Conservation (phyloP, 2,888 invertebrate species). For the Athalia cordata region DNA sequence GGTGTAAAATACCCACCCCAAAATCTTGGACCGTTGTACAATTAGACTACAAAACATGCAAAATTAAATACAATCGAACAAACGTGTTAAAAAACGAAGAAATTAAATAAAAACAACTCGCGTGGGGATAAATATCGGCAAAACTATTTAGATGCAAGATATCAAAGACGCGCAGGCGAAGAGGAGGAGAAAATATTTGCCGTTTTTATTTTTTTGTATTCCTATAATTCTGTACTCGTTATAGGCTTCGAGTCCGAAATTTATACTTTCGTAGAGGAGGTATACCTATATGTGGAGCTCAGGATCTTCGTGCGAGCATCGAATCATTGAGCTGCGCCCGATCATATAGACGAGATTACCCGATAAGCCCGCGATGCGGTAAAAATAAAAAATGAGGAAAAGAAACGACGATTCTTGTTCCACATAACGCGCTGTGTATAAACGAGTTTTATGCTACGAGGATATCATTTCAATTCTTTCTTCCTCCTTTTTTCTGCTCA, state of each 20-base stretch:
- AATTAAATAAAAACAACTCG: background rate
- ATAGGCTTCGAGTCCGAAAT: background rate
- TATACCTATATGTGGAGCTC: background rate
- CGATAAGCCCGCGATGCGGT: conserved; percentile 2
- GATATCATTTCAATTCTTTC: no score
- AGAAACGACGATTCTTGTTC: conserved; percentile 11
- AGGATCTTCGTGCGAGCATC: background rate
- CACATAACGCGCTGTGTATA: background rate
- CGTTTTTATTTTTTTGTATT: conserved; percentile 23
- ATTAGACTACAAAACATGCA: no score
- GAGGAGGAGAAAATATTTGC: background rate
- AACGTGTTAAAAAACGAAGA: background rate
- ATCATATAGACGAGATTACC: conserved; percentile 2
- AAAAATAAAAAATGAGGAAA: background rate
- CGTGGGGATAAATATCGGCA: background rate
- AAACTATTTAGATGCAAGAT: conserved; percentile 6
- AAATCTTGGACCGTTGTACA: no score
- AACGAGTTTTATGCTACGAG: background rate
- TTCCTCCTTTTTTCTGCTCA: no score
- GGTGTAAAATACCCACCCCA: no score
- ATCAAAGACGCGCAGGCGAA: background rate
- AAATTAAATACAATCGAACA: no score
- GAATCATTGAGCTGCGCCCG: conserved; percentile 14
- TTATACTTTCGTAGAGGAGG: background rate
- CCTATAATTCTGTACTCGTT: background rate